Percentiles rank a stretch among this genome's conserved stretches.
phyloP scores from a whole-genome alignment of 1,140 invertebrate species.

The Pararge aegeria region DNA sequence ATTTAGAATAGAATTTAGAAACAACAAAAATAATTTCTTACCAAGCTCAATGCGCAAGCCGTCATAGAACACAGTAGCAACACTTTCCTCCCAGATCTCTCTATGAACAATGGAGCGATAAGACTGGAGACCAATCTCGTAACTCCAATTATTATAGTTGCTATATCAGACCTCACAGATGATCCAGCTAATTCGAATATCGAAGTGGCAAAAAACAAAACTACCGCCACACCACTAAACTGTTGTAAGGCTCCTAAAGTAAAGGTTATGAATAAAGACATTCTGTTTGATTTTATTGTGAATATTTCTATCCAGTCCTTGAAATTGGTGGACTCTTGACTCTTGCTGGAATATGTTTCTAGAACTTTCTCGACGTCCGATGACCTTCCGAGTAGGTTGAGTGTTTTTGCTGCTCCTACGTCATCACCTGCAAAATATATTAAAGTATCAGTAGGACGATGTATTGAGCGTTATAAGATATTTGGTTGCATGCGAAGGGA shows the following conservation, averaged over 20 bases:
- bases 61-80: slow-evolving; percentile 47
- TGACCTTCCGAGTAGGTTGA: slow-evolving; percentile 42
- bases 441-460: too few species aligned
- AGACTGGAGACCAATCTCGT: slow-evolving; percentile 45
- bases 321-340: slow-evolving; percentile 26
- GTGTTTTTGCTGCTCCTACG: slow-evolving; percentile 38
- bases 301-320: slow-evolving; percentile 50
- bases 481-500: too few species aligned
- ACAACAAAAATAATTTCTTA: slow-evolving; percentile 13
- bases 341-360: slow-evolving; percentile 36
- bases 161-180: slow-evolving; percentile 40
- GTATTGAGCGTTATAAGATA: background rate
- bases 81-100: slow-evolving; percentile 50
- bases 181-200: slow-evolving; percentile 54
- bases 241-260: slow-evolving; percentile 47
- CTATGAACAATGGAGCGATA: slow-evolving; percentile 49
- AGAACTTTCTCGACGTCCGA: slow-evolving; percentile 40
- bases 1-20: background rate
- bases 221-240: slow-evolving; percentile 48
- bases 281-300: slow-evolving; percentile 50
- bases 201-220: slow-evolving; percentile 51
- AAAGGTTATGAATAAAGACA: slow-evolving; percentile 48
- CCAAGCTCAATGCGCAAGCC: slow-evolving; percentile 47
- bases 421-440: slow-evolving; percentile 34
- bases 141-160: slow-evolving; percentile 53